A percentile compares a stretch with the other conserved stretches of the same genome.
These are phyloP conservation scores for Microcebus jonahi DNA, from an alignment of 2,113 vertebrate genomes.

Conservation along the genomic window DNA sequence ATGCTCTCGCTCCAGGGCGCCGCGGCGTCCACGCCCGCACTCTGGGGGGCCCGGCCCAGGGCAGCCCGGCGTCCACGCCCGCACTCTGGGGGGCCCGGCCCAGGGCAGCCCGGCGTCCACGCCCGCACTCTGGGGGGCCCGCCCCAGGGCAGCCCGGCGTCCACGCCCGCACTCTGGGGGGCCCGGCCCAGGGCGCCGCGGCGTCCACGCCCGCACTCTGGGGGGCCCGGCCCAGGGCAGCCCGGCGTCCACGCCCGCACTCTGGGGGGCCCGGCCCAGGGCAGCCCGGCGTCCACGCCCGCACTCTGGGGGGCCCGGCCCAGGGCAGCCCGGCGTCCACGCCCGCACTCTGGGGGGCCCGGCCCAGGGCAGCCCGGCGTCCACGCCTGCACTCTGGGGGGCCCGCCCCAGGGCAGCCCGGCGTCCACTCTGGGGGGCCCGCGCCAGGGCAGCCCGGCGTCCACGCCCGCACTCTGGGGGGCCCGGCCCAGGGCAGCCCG, in stretches of 20 bases:
- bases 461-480: rapidly evolving
- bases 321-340: background rate
- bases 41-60: rapidly evolving
- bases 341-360: no score
- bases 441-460: no score
- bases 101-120: background rate
- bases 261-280: no score
- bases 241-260: background rate
- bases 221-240: no score
- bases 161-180: no score
- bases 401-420: background rate
- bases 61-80: background rate
- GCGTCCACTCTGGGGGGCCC: background rate
- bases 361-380: no score
- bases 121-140: rapidly evolving
- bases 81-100: no score
- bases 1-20: rapidly evolving
- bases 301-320: no score
- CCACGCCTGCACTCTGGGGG: rapidly evolving
- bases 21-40: background rate
- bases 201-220: rapidly evolving
- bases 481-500: background rate
- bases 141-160: background rate
- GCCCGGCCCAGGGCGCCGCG: no score
- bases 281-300: background rate